Conservation (phyloP, 2,888 invertebrate species). For the Bruchidius siliquastri region DNA sequence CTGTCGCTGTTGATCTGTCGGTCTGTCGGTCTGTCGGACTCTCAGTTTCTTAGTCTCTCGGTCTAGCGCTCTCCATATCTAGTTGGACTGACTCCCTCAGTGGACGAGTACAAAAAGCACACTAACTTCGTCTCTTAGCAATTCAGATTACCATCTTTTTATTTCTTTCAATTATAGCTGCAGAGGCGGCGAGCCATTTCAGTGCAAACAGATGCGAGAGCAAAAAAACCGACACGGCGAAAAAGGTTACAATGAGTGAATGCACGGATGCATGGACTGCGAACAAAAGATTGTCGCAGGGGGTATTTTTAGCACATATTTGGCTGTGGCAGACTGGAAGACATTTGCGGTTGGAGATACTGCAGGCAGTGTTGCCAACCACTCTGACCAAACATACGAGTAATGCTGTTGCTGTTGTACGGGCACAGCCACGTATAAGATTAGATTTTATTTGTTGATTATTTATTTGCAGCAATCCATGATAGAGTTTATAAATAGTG, state of each 20-base stretch:
- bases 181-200: not conserved
- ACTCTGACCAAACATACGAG: no score
- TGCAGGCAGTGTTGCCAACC: not conserved
- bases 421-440: no score
- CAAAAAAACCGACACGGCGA: not conserved
- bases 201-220: not conserved
- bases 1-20: no score
- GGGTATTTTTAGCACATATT: not conserved
- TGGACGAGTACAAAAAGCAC: not conserved
- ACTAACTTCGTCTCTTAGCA: not conserved
- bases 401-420: no score
- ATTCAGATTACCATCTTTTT: not conserved
- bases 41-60: no score
- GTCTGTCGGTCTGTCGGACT: no score
- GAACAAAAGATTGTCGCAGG: not conserved
- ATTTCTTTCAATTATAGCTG: not conserved
- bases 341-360: not conserved
- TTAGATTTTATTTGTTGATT: no score
- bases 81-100: not conserved
- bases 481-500: no score
- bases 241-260: not conserved
- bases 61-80: not conserved
- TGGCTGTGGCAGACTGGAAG: not conserved
- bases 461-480: no score
- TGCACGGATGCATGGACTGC: not conserved